Evolutionary conservation across 2,797 vertebrate genomes (phyloP), one percentile per base, ranked within the genome.

Genomic region (Tokudaia tokunoshimensis): DNA sequence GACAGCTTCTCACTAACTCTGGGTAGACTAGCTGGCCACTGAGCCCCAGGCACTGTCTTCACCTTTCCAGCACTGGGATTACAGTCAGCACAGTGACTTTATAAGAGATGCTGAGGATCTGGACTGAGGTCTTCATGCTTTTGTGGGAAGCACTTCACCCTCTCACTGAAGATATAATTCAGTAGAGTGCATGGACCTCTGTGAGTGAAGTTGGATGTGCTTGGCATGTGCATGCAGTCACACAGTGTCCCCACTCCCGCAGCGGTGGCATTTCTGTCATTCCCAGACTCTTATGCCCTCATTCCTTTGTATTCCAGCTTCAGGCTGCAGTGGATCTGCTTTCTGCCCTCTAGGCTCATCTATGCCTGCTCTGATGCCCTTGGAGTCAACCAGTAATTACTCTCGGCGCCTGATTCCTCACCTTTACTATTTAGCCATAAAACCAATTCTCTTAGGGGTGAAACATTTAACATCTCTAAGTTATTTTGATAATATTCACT

Each of bases 401-500:
- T 80, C 15, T 57, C 87, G 47, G 52, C 29, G 22, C 93, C 92
- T 96, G 59, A 41, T 63, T 96, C 90, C 72, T 83, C 90, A 86
- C 41, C 79, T 96, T 79, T 63, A 94, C 87, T 78, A 74, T 88
- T 70, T 74, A 78, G 74, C 55, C 70, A 31, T 93, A 75, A 92
- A 88, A 94, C 17, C 29, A 79, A 6, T 81, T 47, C 26, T 34
- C n/a, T 75, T 89, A 37, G 12, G 37, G 26, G 6, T 91, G n/a
- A 88, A 44, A n/a, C 74, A 74, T 94, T 93, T 79, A 89, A 50
- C 12, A 22, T 74, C 41, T 94, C 92, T 84, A 92, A 41, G 79
- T 92, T 95, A 85, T 79, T 94, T 96, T 96, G 79, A n/a, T 74
- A 47, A 90, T 44, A 37, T 75, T 65, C 47, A 80, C 31, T 3